These are phyloP conservation scores for Plecotus auritus DNA, from an alignment of 2,113 vertebrate species.

Conservation along the genomic window DNA sequence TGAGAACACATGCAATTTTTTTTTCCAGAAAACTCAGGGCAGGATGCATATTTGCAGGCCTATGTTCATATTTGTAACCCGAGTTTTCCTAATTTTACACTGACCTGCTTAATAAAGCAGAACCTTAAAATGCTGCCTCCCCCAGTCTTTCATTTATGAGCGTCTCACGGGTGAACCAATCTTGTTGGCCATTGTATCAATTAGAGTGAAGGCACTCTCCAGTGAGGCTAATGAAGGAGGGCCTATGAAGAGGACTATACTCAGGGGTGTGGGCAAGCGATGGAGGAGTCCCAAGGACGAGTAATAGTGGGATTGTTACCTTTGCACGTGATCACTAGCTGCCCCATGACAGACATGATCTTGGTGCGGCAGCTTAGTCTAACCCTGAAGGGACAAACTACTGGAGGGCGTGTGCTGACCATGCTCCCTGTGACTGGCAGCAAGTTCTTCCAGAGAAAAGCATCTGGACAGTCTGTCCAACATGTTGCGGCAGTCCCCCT, in stretches of 20 bases:
- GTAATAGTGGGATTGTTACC: not conserved
- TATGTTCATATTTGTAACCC: not conserved
- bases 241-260: not conserved
- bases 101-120: not conserved
- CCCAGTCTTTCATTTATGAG: not conserved
- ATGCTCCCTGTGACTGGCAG: not conserved
- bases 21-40: not conserved
- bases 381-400: accelerated
- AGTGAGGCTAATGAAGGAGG: not conserved
- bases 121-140: not conserved
- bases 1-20: not conserved
- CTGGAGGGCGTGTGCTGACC: not conserved
- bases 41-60: not conserved
- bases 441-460: not conserved
- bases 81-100: not conserved
- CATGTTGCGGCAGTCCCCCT: accelerated
- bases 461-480: accelerated
- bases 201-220: not conserved
- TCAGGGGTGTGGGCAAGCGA: not conserved
- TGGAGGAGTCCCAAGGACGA: not conserved
- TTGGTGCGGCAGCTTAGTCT: not conserved
- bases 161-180: not conserved
- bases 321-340: too few relatives aligned
- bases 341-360: not conserved
- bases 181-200: not conserved